Evolutionary conservation across 2,888 invertebrate genomes (phyloP).

Genomic region (Lasioglossum oenotherae): DNA sequence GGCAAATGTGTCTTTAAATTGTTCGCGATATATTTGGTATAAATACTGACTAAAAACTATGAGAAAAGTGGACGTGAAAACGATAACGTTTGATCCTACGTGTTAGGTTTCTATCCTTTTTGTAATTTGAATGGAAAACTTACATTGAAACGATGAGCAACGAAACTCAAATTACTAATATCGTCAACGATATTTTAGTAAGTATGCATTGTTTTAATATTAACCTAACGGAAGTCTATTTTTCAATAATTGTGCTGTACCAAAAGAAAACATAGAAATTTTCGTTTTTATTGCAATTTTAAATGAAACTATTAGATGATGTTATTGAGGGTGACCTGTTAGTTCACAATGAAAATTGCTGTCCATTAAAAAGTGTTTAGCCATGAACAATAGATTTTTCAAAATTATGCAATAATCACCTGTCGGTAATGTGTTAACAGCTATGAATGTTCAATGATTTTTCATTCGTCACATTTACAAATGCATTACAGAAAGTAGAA

Average conservation of each 20-base stretch:
- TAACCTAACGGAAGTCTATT: background rate
- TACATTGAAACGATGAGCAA: slow-evolving; percentile 84
- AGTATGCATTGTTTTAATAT: slow-evolving; percentile 73
- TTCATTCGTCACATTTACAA: background rate
- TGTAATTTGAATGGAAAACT: background rate
- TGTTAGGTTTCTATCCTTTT: slow-evolving; percentile 2
- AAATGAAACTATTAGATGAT: too few relatives aligned
- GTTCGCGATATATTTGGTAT: background rate
- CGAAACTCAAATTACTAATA: slow-evolving; percentile 87
- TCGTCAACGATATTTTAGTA: slow-evolving; percentile 89
- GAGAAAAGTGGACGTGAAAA: background rate
- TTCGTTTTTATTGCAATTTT: too few relatives aligned
- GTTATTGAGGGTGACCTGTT: too few relatives aligned
- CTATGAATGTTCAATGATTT: background rate
- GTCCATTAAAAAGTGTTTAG: too few relatives aligned
- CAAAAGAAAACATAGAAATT: too few relatives aligned
- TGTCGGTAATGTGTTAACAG: background rate
- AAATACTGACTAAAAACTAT: slow-evolving; percentile 11
- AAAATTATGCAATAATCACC: too few relatives aligned
- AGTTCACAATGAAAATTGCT: too few relatives aligned
- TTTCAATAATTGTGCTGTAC: too few relatives aligned
- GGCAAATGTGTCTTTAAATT: slow-evolving; percentile 7
- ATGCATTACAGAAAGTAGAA: slow-evolving; percentile 89
- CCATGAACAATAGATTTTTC: too few relatives aligned
- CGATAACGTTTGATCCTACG: background rate